These are phyloP conservation scores for Drosophila subobscura DNA, from an alignment of 1,140 invertebrate species.

Conservation along the genomic window DNA sequence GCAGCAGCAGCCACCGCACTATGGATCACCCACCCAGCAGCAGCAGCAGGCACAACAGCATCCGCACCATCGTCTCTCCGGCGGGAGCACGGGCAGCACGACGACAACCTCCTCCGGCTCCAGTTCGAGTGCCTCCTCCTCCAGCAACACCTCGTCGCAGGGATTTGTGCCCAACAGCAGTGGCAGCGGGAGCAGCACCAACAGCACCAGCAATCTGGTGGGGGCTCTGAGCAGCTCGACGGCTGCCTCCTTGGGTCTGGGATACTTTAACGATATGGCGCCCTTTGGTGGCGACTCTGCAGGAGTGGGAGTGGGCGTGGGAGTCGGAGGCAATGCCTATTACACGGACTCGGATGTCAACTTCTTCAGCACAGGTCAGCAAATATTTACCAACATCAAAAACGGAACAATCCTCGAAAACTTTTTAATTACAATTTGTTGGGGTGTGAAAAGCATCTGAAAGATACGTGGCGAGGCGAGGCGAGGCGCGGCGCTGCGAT, in stretches of 20 bases:
- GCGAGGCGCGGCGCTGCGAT: no score
- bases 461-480: conserved; percentile 34
- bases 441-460: conserved; percentile 62
- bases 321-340: conserved; percentile 60
- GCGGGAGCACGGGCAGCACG: conserved; percentile 76
- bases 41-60: conserved; percentile 40
- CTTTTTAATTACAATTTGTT: conserved; percentile 70
- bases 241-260: conserved; percentile 72
- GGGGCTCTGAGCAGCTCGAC: conserved; percentile 69
- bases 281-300: conserved; percentile 59
- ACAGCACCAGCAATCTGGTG: conserved; percentile 37
- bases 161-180: conserved; percentile 35
- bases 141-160: conserved; percentile 56
- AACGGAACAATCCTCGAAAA: conserved; percentile 14
- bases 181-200: conserved; percentile 3
- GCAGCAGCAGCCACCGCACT: conserved; percentile 21
- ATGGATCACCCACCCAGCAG: conserved; percentile 36
- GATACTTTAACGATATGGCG: conserved; percentile 77
- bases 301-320: no score
- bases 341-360: conserved; percentile 81
- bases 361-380: conserved; percentile 75
- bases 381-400: conserved; percentile 80
- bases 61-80: conserved; percentile 72
- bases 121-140: conserved; percentile 61
- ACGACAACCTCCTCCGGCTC: conserved; percentile 74